These are phyloP conservation scores for Chaenocephalus aceratus DNA, from an alignment of 2,113 vertebrate genomes.

Conservation along the genomic window DNA sequence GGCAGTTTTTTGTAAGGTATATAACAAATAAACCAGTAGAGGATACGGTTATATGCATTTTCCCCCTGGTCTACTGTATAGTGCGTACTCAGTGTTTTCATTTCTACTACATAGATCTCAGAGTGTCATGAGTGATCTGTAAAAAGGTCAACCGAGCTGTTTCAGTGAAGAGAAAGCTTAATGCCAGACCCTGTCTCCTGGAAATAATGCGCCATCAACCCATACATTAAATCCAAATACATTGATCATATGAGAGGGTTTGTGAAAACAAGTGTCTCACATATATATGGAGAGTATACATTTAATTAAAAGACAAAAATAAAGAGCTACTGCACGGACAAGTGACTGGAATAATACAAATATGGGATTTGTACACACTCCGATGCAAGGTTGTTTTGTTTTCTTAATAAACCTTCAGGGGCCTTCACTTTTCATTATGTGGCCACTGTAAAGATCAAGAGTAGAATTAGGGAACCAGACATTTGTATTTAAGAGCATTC, in stretches of 20 bases:
- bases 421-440: background rate
- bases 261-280: background rate
- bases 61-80: too few relatives aligned
- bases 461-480: background rate
- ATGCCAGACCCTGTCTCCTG: background rate
- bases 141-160: too few relatives aligned
- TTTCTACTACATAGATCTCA: too few relatives aligned
- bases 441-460: background rate
- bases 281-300: background rate
- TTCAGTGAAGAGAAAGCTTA: too few relatives aligned
- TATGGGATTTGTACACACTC: too few relatives aligned
- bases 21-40: too few relatives aligned
- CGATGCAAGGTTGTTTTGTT: background rate
- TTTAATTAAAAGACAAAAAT: too few relatives aligned
- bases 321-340: background rate
- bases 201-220: background rate
- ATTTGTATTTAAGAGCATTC: background rate
- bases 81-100: too few relatives aligned
- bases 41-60: too few relatives aligned
- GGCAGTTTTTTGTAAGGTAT: too few relatives aligned
- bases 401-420: background rate
- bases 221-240: background rate
- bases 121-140: too few relatives aligned
- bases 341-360: background rate
- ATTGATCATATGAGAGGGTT: background rate